Evolutionary conservation across 2,888 invertebrate species (phyloP).

Genomic region (Thumatha senex): DNA sequence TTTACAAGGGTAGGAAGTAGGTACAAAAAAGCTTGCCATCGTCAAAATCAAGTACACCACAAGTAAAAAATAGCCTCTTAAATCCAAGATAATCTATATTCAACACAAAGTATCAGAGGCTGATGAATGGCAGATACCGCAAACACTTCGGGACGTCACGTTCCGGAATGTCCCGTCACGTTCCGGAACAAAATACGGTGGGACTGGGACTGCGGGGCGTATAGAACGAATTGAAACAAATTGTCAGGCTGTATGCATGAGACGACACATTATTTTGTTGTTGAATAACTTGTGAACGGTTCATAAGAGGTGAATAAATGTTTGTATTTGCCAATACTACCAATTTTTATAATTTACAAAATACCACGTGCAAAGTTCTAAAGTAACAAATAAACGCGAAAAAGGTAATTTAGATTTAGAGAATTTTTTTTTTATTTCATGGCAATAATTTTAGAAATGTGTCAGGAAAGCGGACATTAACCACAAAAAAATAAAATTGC

Average conservation of each 20-base stretch:
- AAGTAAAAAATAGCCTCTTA: conserved; percentile 4
- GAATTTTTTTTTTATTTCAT: no score
- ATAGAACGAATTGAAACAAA: conserved; percentile 55
- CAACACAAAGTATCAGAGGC: conserved; percentile 9
- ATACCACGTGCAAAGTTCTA: no score
- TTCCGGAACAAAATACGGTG: neutral
- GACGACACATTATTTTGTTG: conserved; percentile 38
- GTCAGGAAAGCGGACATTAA: no score
- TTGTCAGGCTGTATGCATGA: conserved; percentile 46
- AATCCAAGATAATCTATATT: conserved; percentile 5
- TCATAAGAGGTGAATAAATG: neutral
- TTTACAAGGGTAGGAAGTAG: neutral
- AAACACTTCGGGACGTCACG: conserved; percentile 14
- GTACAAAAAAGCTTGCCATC: neutral
- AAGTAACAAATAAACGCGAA: no score
- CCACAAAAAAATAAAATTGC: no score
- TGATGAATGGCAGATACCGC: conserved; percentile 11
- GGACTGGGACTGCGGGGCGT: conserved; percentile 20
- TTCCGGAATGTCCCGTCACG: neutral
- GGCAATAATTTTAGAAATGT: no score
- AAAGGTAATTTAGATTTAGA: no score
- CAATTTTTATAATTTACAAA: no score
- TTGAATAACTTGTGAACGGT: conserved; percentile 10
- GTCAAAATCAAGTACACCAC: conserved; percentile 2
- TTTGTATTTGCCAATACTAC: no score